Percentiles rank a stretch among this genome's conserved stretches.
Conservation (phyloP, 2,113 vertebrate genomes). For the Ploceus nigricollis region DNA sequence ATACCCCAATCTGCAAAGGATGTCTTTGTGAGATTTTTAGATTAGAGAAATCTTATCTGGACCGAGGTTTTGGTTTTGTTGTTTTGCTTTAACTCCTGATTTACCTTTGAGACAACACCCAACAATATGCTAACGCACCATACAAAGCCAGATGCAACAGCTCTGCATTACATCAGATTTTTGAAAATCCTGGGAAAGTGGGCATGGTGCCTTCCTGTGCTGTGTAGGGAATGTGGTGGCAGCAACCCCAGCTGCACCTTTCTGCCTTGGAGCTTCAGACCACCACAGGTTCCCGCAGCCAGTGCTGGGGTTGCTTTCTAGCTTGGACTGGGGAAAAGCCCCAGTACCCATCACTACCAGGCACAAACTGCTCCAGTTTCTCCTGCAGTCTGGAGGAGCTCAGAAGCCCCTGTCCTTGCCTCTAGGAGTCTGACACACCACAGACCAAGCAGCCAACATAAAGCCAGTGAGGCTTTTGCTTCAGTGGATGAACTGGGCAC, state of each 20-base stretch:
- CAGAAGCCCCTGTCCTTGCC: not conserved
- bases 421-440: not conserved
- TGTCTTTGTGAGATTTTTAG: not conserved
- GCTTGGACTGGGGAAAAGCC: not conserved
- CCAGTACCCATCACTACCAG: accelerated
- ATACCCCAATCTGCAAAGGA: not conserved
- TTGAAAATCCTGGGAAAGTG: not conserved
- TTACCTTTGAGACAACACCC: not conserved
- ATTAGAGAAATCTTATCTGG: not conserved
- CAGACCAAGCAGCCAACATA: not conserved
- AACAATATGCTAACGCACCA: accelerated
- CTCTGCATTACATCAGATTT: not conserved
- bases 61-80: accelerated
- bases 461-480: not conserved
- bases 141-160: not conserved
- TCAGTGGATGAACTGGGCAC: not conserved
- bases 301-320: accelerated
- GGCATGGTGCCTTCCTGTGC: accelerated
- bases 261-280: not conserved
- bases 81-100: not conserved
- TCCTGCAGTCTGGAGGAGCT: not conserved
- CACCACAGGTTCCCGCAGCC: accelerated
- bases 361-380: not conserved
- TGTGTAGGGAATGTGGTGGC: not conserved
- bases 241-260: not conserved